Conservation (phyloP, 23 tunicate species). For the Trididemnum miniatum region DNA sequence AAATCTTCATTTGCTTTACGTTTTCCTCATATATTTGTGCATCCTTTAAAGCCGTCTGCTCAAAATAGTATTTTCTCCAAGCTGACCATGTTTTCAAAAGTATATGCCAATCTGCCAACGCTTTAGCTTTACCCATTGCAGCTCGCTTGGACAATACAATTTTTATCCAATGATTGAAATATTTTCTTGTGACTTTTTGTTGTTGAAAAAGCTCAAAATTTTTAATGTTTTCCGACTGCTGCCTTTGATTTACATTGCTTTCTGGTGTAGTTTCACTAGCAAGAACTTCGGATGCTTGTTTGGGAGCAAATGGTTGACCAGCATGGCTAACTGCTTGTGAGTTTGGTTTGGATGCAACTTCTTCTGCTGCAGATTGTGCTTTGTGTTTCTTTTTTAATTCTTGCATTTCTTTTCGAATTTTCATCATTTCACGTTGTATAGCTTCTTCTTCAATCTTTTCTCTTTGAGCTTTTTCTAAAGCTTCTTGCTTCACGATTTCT, state of each 20-base stretch:
- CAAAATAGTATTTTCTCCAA: constrained; percentile 56
- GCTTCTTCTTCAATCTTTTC: constrained; percentile 71
- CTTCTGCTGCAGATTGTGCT: background rate
- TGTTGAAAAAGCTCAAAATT: constrained; percentile 16
- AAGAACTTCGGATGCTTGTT: background rate
- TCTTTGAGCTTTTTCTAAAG: constrained; percentile 16
- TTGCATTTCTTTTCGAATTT: constrained; percentile 53
- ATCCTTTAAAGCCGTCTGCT: constrained; percentile 19
- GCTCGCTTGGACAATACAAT: constrained; percentile 47
- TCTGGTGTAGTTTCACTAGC: background rate
- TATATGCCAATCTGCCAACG: constrained; percentile 65
- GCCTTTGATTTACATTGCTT: background rate
- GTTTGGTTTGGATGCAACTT: background rate
- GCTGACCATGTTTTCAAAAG: constrained; percentile 53
- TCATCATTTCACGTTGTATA: constrained; percentile 61
- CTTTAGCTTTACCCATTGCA: constrained; percentile 73
- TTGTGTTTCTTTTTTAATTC: constrained; percentile 52
- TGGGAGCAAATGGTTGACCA: background rate
- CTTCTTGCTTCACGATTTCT: constrained; percentile 39
- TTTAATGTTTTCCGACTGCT: background rate
- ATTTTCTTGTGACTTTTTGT: constrained; percentile 21
- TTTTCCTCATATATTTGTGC: constrained; percentile 23
- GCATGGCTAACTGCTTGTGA: background rate
- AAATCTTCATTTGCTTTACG: constrained; percentile 19
- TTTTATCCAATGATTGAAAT: constrained; percentile 55